Evolutionary conservation across 2,797 vertebrate species (phyloP).

Genomic region (Dipus sagitta): DNA sequence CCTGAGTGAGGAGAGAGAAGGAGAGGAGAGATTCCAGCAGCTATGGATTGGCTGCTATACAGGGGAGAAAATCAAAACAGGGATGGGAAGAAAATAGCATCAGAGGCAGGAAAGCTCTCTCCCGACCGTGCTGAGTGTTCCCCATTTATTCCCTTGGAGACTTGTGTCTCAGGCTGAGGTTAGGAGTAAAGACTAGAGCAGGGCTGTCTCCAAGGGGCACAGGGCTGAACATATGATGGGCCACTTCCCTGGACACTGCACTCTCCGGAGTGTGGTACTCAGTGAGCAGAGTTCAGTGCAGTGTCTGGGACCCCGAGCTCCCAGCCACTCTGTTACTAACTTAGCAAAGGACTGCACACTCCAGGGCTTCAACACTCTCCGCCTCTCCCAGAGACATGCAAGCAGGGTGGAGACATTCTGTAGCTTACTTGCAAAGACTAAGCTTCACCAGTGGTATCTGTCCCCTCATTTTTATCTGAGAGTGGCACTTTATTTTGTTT

Average conservation of each 20-base stretch:
- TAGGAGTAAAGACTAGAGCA: too few species aligned
- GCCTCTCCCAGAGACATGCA: background rate
- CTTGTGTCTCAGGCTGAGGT: too few species aligned
- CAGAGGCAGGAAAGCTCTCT: background rate
- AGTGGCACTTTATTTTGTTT: background rate
- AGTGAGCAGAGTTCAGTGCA: fast-evolving
- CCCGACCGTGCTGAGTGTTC: fast-evolving
- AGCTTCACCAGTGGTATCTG: fast-evolving
- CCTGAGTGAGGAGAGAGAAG: too few species aligned
- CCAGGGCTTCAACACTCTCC: fast-evolving
- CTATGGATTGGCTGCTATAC: fast-evolving
- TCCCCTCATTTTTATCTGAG: fast-evolving
- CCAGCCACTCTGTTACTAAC: background rate
- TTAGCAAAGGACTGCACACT: background rate
- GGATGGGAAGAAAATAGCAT: background rate
- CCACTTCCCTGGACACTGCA: background rate
- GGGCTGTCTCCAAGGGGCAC: too few species aligned
- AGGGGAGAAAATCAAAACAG: background rate
- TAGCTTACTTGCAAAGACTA: background rate
- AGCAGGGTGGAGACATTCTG: background rate
- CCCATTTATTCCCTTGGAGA: background rate
- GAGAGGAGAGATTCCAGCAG: background rate
- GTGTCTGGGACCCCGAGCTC: background rate
- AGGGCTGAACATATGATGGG: fast-evolving
- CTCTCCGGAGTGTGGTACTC: background rate